Base-by-base conservation (phyloP, 2,797 vertebrate species). In the Fringilla coelebs region DNA sequence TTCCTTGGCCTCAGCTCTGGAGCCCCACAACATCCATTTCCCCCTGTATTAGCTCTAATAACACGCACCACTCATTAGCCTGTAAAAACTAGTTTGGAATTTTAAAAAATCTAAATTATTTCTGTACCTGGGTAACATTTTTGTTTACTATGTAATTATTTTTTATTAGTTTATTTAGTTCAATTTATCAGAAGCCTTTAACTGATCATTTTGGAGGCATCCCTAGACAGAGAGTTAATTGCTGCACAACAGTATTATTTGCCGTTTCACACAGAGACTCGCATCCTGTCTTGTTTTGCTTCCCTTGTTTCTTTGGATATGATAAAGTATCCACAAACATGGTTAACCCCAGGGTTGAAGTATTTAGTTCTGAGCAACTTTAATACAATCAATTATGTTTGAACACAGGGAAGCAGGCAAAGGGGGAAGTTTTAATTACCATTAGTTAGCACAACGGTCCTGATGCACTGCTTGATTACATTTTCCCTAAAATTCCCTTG, bases 351-450 rank as follows among this genome's bases (percentile, higher is more conserved):
- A 61, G 51, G 70, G 92, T 25, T 96, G 61, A 96, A 96, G 76
- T 84, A 88, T 22, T 96, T 94, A 88, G 58, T 94, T 96, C 71
- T 94, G 83, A 94, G 88, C 94, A 95, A 95, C 43, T 90, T 84
- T 94, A 94, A 96, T 91, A 52, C 85, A 94, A 92, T 96, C 94
- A 95, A 90, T 95, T 54, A 72, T 17, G 71, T 85, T 57, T 94
- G 63, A 96, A 95, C 72, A 77, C 8, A 66, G 58, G 22, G 25
- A 91, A 88, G 40, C 16, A 85, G 51, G 71, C 34, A 89, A 51
- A 79, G 7, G 84, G 49, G 36, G 52, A 43, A 94, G 81, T 93
- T 96, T 95, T 93, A 94, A 93, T 97, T 96, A 95, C 62, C 68
- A 91, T 91, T 94, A 91, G 20, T 81, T 82, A 94, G 85, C 57